Conservation (phyloP, 2,113 vertebrate genomes). For the Dermatemys mawii region DNA sequence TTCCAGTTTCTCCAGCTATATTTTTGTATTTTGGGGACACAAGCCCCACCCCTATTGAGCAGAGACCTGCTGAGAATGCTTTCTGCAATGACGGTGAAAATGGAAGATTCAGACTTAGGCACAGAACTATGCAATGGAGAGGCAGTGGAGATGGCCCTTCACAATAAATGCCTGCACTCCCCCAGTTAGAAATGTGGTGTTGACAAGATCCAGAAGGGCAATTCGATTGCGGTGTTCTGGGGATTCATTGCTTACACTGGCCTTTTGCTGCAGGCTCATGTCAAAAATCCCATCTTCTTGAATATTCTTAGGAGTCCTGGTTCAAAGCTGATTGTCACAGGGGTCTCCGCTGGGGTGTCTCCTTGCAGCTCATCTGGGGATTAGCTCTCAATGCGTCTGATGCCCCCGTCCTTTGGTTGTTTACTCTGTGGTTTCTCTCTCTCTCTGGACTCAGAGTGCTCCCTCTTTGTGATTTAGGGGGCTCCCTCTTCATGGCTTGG, state of each 20-base stretch:
- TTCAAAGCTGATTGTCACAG: constrained; percentile 9
- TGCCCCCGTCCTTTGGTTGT: too few relatives aligned
- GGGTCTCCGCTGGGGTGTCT: neutral
- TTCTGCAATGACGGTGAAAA: neutral
- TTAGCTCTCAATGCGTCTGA: too few relatives aligned
- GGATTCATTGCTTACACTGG: neutral
- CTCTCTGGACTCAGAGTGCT: too few relatives aligned
- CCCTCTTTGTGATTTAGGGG: too few relatives aligned
- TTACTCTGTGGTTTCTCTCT: too few relatives aligned
- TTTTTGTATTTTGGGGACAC: neutral
- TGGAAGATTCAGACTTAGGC: neutral
- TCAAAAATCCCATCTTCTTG: neutral
- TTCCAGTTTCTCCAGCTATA: neutral
- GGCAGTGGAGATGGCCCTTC: neutral
- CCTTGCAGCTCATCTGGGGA: constrained; percentile 4
- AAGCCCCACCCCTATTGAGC: neutral
- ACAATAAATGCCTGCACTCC: neutral
- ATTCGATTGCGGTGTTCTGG: neutral
- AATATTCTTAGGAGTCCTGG: neutral
- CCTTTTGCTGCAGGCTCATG: neutral
- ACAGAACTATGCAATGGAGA: neutral
- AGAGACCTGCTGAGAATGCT: neutral
- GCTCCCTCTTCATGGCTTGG: too few relatives aligned
- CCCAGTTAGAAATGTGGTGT: neutral
- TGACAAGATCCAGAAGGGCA: neutral